These are phyloP conservation scores for Phoeniculus purpureus DNA, from an alignment of 2,797 vertebrate species.

Conservation along the genomic window DNA sequence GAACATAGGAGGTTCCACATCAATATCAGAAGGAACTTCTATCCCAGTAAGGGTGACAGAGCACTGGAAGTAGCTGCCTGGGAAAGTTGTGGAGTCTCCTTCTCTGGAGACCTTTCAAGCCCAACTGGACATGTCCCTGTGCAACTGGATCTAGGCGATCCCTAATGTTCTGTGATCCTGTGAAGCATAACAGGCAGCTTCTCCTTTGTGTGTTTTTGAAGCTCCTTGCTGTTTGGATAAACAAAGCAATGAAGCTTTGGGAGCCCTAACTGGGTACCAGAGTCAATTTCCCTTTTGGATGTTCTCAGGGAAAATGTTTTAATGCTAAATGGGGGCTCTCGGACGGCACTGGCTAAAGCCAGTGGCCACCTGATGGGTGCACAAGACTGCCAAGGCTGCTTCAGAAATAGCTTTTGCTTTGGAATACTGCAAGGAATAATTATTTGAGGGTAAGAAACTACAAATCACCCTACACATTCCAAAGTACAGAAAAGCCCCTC, in stretches of 20 bases:
- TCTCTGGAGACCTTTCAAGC: no score
- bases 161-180: no score
- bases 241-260: background rate
- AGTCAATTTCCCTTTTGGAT: background rate
- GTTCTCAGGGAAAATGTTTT: background rate
- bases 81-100: no score
- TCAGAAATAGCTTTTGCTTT: background rate
- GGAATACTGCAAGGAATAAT: background rate
- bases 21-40: no score
- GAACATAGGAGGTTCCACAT: no score
- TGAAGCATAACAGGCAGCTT: background rate
- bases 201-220: background rate
- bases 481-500: background rate
- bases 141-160: no score
- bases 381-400: background rate
- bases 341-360: rapidly evolving
- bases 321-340: background rate
- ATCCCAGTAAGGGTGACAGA: no score
- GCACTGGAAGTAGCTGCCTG: no score
- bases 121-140: no score
- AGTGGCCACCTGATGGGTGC: background rate
- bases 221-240: background rate
- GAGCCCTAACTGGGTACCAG: background rate
- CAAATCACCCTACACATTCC: background rate
- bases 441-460: background rate